Percentiles rank a stretch among this genome's conserved stretches.
These are phyloP conservation scores for Aromia moschata DNA, from an alignment of 2,888 invertebrate genomes.

Conservation along the genomic window DNA sequence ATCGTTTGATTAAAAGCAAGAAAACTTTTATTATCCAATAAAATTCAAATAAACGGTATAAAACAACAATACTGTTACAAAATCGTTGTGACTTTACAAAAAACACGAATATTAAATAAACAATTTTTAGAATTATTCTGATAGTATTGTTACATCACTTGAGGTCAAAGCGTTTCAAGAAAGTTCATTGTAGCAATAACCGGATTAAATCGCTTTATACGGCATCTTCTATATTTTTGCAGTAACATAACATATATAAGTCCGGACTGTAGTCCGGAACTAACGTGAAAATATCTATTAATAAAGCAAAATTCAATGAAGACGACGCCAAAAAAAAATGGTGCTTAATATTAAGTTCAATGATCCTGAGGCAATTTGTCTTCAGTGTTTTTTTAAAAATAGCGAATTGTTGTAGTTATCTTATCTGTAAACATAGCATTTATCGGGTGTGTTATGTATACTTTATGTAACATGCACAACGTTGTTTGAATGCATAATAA, in stretches of 20 bases:
- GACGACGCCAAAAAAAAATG: neutral
- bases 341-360: neutral
- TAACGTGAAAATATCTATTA: neutral
- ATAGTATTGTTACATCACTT: neutral
- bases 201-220: neutral
- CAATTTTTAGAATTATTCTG: no score
- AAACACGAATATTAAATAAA: no score
- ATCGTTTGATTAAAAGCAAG: no score
- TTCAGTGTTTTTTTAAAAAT: neutral
- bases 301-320: neutral
- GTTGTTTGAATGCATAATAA: no score
- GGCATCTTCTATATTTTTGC: neutral
- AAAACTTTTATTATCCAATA: no score
- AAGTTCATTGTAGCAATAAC: neutral
- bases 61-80: no score
- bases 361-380: neutral
- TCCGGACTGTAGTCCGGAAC: no score
- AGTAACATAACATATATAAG: no score
- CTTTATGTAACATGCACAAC: no score
- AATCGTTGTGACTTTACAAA: no score
- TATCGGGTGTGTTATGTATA: no score
- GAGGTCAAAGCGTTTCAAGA: neutral
- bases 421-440: neutral
- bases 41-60: no score
- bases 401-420: neutral